A percentile compares a stretch with the other conserved stretches of the same genome.
Evolutionary conservation across 2,113 vertebrate species (phyloP).

Genomic region (Gnathonemus echidnorhynchus): DNA sequence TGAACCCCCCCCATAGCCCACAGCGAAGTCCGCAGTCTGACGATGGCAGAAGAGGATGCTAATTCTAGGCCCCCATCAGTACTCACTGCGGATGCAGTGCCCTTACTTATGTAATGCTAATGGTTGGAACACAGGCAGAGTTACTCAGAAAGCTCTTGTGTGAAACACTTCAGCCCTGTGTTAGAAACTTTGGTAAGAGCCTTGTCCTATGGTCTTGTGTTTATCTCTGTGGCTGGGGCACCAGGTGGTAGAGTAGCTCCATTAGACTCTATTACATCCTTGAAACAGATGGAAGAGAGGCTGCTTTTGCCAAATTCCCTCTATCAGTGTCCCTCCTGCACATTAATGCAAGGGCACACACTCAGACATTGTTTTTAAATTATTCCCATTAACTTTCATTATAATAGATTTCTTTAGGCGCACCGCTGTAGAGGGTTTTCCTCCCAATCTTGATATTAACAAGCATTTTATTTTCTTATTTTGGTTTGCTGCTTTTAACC

Average conservation of each 20-base stretch:
- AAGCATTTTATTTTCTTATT: constrained; percentile 13
- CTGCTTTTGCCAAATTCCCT: neutral
- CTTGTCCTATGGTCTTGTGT: neutral
- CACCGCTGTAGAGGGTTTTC: neutral
- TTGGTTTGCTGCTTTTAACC: neutral
- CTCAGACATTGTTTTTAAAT: neutral
- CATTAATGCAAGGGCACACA: neutral
- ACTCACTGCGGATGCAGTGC: neutral
- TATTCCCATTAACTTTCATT: neutral
- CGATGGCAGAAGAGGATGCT: neutral
- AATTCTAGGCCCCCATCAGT: neutral
- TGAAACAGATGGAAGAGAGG: constrained; percentile 17
- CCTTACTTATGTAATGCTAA: neutral
- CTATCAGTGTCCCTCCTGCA: neutral
- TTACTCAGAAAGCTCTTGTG: neutral
- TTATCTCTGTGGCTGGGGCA: neutral
- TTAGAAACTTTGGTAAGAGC: neutral
- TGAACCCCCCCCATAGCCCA: neutral
- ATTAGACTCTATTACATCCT: neutral
- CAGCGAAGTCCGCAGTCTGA: neutral
- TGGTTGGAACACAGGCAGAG: neutral
- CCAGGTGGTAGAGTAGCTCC: constrained; percentile 15
- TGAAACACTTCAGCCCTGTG: neutral
- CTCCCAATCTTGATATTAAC: neutral
- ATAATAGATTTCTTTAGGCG: neutral